These are phyloP conservation scores for Lagenorhynchus albirostris DNA, from an alignment of 2,113 vertebrate genomes.

Conservation along the genomic window DNA sequence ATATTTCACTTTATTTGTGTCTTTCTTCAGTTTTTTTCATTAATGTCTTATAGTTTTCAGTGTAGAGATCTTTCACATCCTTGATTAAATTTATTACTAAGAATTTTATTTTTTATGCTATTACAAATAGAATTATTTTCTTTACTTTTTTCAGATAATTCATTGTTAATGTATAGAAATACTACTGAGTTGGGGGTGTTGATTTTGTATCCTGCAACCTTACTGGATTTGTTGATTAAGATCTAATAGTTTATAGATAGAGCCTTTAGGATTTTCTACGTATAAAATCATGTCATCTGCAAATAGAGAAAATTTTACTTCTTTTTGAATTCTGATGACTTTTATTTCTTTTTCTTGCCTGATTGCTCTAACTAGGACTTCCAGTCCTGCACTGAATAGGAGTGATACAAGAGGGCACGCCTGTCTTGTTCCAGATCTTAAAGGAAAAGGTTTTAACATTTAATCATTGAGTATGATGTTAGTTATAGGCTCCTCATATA, in stretches of 20 bases:
- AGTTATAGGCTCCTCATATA: neutral
- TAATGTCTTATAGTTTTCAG: neutral
- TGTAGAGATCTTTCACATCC: neutral
- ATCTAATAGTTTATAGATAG: neutral
- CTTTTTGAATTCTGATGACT: neutral
- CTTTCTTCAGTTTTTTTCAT: neutral
- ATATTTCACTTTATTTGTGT: neutral
- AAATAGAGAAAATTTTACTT: neutral
- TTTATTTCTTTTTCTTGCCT: neutral
- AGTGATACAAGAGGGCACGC: neutral
- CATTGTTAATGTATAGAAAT: neutral
- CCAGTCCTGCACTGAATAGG: neutral
- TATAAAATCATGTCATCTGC: neutral
- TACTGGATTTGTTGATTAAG: neutral
- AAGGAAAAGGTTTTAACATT: neutral
- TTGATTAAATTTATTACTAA: neutral
- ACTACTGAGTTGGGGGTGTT: neutral
- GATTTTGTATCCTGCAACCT: neutral
- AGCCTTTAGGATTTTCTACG: neutral
- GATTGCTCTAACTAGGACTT: neutral
- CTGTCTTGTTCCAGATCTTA: neutral
- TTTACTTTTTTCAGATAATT: neutral
- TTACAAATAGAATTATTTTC: neutral
- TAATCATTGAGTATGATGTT: neutral
- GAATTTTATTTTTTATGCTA: neutral